phyloP scores from a whole-genome alignment of 2,797 vertebrate species.

The Ptychadena robeensis region DNA sequence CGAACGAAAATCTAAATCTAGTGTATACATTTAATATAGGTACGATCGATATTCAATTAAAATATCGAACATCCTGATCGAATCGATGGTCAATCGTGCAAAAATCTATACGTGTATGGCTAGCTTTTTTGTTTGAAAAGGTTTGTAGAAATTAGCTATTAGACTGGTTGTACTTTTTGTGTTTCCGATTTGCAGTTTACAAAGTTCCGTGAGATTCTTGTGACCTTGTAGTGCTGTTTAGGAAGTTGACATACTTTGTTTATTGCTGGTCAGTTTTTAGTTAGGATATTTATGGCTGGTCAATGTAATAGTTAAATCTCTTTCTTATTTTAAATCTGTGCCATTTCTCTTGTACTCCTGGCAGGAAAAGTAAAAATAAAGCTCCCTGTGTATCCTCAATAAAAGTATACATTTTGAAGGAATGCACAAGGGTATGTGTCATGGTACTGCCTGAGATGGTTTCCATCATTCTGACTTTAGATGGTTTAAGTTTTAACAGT shows the following conservation, averaged over 20 bases:
- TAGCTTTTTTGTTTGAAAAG: no score
- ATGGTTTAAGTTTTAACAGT: slow-evolving; percentile 73
- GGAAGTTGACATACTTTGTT: background rate
- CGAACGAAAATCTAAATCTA: no score
- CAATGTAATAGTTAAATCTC: background rate
- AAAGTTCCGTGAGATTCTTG: background rate
- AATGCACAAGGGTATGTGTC: slow-evolving; percentile 62
- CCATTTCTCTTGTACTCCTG: background rate
- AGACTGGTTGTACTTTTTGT: no score
- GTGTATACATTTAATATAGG: no score
- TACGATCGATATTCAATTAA: no score
- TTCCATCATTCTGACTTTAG: slow-evolving; percentile 72
- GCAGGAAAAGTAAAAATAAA: slow-evolving; percentile 40
- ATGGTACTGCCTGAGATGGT: slow-evolving; percentile 62
- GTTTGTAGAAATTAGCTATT: no score
- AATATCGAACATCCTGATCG: no score
- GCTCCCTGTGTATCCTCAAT: slow-evolving; percentile 47
- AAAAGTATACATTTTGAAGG: slow-evolving; percentile 65
- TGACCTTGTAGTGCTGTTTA: background rate
- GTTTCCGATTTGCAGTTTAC: background rate
- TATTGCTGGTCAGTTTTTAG: background rate
- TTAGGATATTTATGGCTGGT: background rate
- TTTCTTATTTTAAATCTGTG: background rate
- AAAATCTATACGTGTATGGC: no score
- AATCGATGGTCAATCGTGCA: no score